Evolutionary conservation across 2,888 invertebrate species (phyloP), one percentile per base, ranked within the genome.

Genomic region (Agrotis ipsilon): DNA sequence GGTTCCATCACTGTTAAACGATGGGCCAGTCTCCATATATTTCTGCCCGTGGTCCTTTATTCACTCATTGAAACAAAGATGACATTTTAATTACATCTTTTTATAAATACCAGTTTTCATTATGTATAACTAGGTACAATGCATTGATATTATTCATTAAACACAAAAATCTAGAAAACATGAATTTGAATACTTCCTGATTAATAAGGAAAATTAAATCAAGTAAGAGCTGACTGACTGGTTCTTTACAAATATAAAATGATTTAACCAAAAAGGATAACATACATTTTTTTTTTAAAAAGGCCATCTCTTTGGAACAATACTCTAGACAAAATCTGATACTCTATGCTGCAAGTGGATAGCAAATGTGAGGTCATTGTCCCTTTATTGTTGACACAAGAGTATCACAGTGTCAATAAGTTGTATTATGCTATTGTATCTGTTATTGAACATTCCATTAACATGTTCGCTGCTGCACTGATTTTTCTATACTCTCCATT

Each of bases 291-390:
- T 39, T 39, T 39, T 6, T 6, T 6, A 32, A 39, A 39, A 32
- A 32, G 7, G 32, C 32, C 9, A 32, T 9, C 11, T 39, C 9
- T 11, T 11, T 11, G 39, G 39, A 2, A 39, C 3, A 32, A 0
- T 32, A 9, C 1, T 9, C 7, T 32, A 32, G 4, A 43, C 24
- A n/a, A 64, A 45, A 27, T 55, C 27, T 18, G 18, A 55, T 32
- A 57, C 13, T 1, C 11, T 7, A 14, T 32, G 14, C 9, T 63
- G 9, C 39, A 63, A 68, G 46, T 64, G 52, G 5, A 14, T 21
- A 27, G 19, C 65, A 46, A 46, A 52, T 11, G 46, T 21, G 2
- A 54, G n/a, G 65, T 45, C 66, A 65, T n/a, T 68, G 52, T 19
- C 46, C 68, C n/a, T 21, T 18, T 65, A 52, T 64, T 46, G 14